Base-by-base conservation (phyloP, 2,797 vertebrate genomes). In the Atherinosoma microstoma region DNA sequence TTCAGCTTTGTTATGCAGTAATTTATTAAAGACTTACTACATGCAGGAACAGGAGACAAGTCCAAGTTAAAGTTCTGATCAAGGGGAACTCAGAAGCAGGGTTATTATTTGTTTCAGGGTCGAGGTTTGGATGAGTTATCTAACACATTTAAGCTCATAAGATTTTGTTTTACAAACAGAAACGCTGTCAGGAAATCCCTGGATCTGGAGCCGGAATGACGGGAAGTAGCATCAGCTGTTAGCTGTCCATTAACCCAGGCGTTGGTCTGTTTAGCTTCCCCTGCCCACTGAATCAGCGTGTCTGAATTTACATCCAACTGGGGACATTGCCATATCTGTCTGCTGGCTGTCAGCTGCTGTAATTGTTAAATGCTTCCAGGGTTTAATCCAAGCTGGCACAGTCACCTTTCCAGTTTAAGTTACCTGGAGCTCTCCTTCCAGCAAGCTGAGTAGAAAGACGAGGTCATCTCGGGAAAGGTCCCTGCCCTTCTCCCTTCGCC, bases 361-460 rank as follows among this genome's bases (percentile, higher is more conserved):
- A 35, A 22, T 38, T 34, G 49, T 38, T 53, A 47, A 51, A 58
- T 30, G 66, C 68, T 79, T 65, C 58, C 73, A 79, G 22, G 12
- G 32, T 15, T 63, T 20, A 56, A 47, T 60, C 61, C 51, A 49
- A 65, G 58, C 68, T 59, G 67, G 35, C 51, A 27, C 42, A 13
- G 0, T 36, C 53, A 35, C 27, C 11, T 54, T 24, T 47, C 4
- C 51, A 36, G 29, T 42, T 83, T 79, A 91, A 57, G 95, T 95
- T 82, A 98, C 98, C 97, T 99, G 97, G 60, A 99, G 84, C 91
- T 99, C 98, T 87, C 98, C 98, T 84, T 99, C 98, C 7, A 99
- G 94, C 86, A 99, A 91, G 78, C 98, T 99, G 75, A 99, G 96
- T 24, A 99, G 96, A 81, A 99, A 97, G 68, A 99, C 91, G 2